Evolutionary conservation across 1,140 invertebrate genomes (phyloP), one percentile per base, ranked within the genome.

Genomic region (Ips typographus): DNA sequence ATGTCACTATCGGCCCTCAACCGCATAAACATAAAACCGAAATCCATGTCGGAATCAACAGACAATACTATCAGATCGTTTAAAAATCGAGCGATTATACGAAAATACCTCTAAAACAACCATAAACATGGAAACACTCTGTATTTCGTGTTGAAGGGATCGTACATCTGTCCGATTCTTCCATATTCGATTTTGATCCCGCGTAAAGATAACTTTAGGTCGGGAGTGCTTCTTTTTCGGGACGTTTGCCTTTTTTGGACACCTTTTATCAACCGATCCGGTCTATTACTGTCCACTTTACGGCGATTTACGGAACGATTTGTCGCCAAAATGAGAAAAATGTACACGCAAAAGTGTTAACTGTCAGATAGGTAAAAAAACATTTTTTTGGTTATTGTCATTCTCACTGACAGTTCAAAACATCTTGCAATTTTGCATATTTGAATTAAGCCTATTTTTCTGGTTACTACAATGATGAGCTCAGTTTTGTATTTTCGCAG

Each of bases 41-140:
- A 52, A 4, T 52, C 37, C 40, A 39, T 39, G 37, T 38, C 6
- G 42, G 36, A 61, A 37, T 44, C 42, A 38, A 7, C 43, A 60
- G 36, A 70, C 68, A 70, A 70, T 70, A 64, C 68, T 64, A 70
- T 70, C 68, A 49, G 42, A 70, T 63, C 66, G 59, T 8, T 68
- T 68, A 38, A 56, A 56, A 68, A 62, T 68, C 60, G 60, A n/a
- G 42, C 7, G n/a, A 64, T 70, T 70, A 64, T 70, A 70, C 60
- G 40, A 64, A 70, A 63, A 70, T 47, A n/a, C 39, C 22, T 52
- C 52, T 44, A 61, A 22, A 58, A 64, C 59, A 70, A 57, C 60
- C 68, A 62, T 70, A 70, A 70, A 70, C 68, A 70, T 64, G 68
- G 58, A 58, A 70, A 64, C 60, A 70, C 68, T 58, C 60, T 70